Conservation (phyloP, 2,113 vertebrate species). For the Pipra filicauda region DNA sequence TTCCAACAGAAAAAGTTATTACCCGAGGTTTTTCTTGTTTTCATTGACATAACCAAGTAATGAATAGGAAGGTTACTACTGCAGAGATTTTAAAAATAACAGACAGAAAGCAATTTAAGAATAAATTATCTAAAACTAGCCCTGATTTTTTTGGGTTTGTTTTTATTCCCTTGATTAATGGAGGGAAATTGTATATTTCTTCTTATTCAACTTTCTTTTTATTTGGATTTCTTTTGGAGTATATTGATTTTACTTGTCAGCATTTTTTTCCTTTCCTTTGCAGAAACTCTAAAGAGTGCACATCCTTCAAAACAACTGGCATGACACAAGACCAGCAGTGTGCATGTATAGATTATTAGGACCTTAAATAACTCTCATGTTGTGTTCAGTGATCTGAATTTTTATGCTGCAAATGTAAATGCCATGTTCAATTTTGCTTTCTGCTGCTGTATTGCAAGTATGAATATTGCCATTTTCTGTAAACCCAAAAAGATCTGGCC, state of each 20-base stretch:
- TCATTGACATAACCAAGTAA: background rate
- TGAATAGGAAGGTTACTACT: background rate
- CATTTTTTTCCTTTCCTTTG: background rate
- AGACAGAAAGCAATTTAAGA: background rate
- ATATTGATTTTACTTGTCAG: background rate
- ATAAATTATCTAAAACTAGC: background rate
- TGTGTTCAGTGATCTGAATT: conserved; percentile 54
- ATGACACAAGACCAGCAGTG: background rate
- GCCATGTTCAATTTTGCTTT: conserved; percentile 58
- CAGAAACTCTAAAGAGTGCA: background rate
- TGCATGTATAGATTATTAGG: conserved; percentile 15
- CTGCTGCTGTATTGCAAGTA: conserved; percentile 20
- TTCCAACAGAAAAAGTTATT: background rate
- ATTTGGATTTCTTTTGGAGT: background rate
- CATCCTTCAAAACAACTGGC: background rate
- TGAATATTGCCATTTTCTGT: conserved; percentile 60
- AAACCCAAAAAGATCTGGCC: conserved; percentile 51
- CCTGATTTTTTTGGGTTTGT: background rate
- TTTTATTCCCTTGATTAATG: background rate
- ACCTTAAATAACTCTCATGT: background rate
- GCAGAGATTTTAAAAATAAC: background rate
- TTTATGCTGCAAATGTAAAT: conserved; percentile 61
- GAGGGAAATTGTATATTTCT: background rate
- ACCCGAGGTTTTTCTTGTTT: background rate
- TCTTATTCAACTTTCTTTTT: background rate